Percentiles rank a stretch among this genome's conserved stretches.
Evolutionary conservation across 2,888 invertebrate species (phyloP).

Genomic region (Muschampia plurimacula): DNA sequence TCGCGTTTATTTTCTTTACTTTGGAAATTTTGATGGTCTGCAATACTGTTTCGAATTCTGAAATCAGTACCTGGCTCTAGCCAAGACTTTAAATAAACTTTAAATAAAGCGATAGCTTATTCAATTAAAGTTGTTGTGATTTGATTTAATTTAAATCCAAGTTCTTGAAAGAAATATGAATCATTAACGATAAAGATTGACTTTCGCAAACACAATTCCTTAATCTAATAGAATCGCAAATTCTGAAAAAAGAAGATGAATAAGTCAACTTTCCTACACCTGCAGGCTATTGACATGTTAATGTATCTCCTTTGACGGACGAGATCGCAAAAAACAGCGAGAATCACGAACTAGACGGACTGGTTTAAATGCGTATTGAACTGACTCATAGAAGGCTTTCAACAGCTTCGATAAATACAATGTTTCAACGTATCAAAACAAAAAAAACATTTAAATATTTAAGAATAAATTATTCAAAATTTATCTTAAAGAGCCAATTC

Average conservation of each 20-base stretch:
- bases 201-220: slow-evolving; percentile 2
- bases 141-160: neutral
- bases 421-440: slow-evolving; percentile 7
- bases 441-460: too few species aligned
- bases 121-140: too few species aligned
- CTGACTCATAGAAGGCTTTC: slow-evolving; percentile 29
- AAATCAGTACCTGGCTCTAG: neutral
- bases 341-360: slow-evolving; percentile 22
- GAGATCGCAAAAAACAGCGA: slow-evolving; percentile 17
- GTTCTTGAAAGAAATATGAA: neutral
- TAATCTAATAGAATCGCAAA: neutral
- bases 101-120: too few species aligned
- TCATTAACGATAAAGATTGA: neutral
- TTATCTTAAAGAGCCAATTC: too few species aligned
- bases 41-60: neutral
- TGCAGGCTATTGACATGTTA: slow-evolving; percentile 13
- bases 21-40: neutral
- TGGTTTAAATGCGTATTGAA: slow-evolving; percentile 22
- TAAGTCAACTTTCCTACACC: slow-evolving; percentile 2
- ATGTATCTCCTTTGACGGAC: slow-evolving; percentile 6
- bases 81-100: too few species aligned
- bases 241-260: neutral
- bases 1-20: neutral
- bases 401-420: slow-evolving; percentile 9
- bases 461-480: too few species aligned